Evolutionary conservation across 2,113 vertebrate genomes (phyloP), one percentile per base, ranked within the genome.

Genomic region (Pristiophorus japonicus): DNA sequence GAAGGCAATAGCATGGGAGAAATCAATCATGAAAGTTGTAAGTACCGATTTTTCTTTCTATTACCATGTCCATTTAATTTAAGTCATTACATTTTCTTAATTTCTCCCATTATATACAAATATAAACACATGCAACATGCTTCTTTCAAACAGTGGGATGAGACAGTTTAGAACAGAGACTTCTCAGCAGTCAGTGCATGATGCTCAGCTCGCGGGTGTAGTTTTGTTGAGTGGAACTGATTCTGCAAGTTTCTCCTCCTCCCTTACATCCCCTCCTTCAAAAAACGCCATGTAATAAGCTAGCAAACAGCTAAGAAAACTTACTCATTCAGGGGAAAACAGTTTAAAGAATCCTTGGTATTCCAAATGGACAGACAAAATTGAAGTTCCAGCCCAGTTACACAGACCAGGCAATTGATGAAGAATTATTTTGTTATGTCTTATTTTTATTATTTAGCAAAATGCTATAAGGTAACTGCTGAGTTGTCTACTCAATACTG

Each of bases 1-100:
- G 98, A 99, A 99, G 97, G 99, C 99, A 95, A 99, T 99, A 96
- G 99, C 99, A 95, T 99, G 99, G 99, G 99, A 99, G 97, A 98
- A 99, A 97, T 99, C 99, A 96, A 99, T 99, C 97, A 99, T 99
- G 99, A 99, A 99, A 99, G 99, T 99, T 98, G 99, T 99, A 97
- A 98, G 99, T 98, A 96, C 45, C n/a, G 34, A 81, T 96, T 96
- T 97, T 95, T 96, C 5, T 90, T 90, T 55, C 27, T 55, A 10
- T 63, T 63, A 92, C 16, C 59, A 65, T 92, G 51, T 47, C 75
- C 47, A 22, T 97, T 96, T 96, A 96, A 97, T 96, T 96, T 96
- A 97, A 96, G 42, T n/a, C 62, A 96, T 59, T 96, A 91, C 97
- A 96, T 91, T 62, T 10, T 91, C 55, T 62, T 34, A 30, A 91